Evolutionary conservation across 1,140 invertebrate genomes (phyloP), one percentile per base, ranked within the genome.

Genomic region (Philotrypesis tridentata): DNA sequence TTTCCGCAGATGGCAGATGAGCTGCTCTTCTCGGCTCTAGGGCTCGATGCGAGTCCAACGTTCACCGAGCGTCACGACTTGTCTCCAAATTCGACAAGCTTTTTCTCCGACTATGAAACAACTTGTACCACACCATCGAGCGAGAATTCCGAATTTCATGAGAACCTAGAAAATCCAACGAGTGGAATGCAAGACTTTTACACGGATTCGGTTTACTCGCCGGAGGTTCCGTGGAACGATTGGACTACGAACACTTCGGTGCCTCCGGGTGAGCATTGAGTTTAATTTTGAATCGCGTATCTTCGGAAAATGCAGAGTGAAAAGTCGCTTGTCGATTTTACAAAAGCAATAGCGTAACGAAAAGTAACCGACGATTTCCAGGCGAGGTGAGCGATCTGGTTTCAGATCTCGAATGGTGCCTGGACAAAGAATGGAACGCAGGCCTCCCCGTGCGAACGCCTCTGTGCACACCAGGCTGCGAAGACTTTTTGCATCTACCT

Each of bases 391-490:
- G 88, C 63, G 90, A 91, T 77, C 73, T 92, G 33, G 88, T 90
- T 17, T 88, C 86, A 0, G 90, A 91, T 61, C 63, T 92, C 11
- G 90, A 91, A 72, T 92, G 90, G 90, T 91, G 90, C 79, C 83
- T 91, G 74, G 90, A 91, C 48, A 86, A 84, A 65, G 88, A 88
- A 29, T 91, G 88, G 90, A 89, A 90, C 12, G 23, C 78, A 31
- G 89, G 88, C 7, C 86, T 92, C 5, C 91, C 92, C 0, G 89
- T 92, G 29, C 90, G 89, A 84, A 92, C 92, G 21, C 89, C 91
- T n/a, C 85, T 92, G 14, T 92, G 92, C 68, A 92, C 90, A 23
- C 87, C 91, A n/a, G 89, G 88, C 0, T 92, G 92, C 84, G 90
- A 90, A 55, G 89, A 90, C 76, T 92, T 92, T 80, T 79, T 93